Evolutionary conservation across 2,797 vertebrate genomes (phyloP), one percentile per base, ranked within the genome.

Genomic region (Lateolabrax maculatus): DNA sequence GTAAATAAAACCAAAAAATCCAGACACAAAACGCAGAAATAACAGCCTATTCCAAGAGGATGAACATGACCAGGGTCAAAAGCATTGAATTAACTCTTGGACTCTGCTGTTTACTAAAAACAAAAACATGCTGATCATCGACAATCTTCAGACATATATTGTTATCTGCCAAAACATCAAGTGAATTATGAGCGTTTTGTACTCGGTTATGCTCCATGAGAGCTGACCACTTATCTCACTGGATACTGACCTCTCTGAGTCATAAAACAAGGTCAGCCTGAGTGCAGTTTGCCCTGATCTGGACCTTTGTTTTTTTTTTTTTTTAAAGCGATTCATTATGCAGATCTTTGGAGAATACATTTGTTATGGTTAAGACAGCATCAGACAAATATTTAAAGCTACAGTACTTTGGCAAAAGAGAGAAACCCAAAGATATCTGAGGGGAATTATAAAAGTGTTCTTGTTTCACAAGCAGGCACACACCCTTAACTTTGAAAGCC

Each of bases 311-410:
- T n/a, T n/a, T n/a, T n/a, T n/a, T n/a, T n/a, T n/a, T n/a, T n/a
- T n/a, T 61, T 71, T 52, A 49, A 51, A 71, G 64, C 39, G 6
- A 48, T 29, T 34, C 44, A 11, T 27, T 64, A 70, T 7, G 61
- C 77, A 64, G 51, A 46, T 83, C 87, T 75, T 80, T 11, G 21
- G 75, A 84, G 84, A 71, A 77, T 68, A 79, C 62, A 77, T 91
- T 90, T 87, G 90, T 92, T 86, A 79, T 85, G 81, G 73, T 80
- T 49, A 64, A 84, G 85, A 86, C 84, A 70, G 65, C 75, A 83
- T 91, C 71, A 6, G 41, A 63, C 79, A 90, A 90, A 90, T 90
- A 87, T 90, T 90, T 87, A 89, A 89, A 88, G 88, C 82, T 71
- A 64, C 58, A 83, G 71, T 46, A 46, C 66, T 84, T 89, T 86